Conservation (phyloP, 2,797 vertebrate genomes). For the Takifugu rubripes region DNA sequence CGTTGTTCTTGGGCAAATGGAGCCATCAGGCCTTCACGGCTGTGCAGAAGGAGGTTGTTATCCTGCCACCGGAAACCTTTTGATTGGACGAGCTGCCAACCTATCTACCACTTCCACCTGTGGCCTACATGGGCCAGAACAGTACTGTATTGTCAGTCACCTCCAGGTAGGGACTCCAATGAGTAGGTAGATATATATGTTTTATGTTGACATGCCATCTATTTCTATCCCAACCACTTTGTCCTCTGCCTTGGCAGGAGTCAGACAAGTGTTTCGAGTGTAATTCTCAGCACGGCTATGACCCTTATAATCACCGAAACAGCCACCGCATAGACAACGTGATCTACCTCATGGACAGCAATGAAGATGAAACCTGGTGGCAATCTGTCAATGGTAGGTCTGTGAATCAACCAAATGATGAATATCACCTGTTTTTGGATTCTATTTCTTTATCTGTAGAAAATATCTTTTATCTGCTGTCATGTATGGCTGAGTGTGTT, state of each 20-base stretch:
- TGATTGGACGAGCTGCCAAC: constrained; percentile 78
- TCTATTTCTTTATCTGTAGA: too few species aligned
- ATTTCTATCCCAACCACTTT: too few species aligned
- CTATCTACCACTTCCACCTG: constrained; percentile 82
- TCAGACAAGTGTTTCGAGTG: constrained; percentile 86
- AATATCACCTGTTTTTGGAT: not conserved
- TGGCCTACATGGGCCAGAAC: constrained; percentile 69
- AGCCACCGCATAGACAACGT: constrained; percentile 85
- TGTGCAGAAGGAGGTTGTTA: constrained; percentile 82
- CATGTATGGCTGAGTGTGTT: too few species aligned
- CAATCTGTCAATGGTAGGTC: constrained; percentile 84
- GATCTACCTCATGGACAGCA: constrained; percentile 73
- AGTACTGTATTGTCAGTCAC: constrained; percentile 86
- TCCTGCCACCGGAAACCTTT: constrained; percentile 84
- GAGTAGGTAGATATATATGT: too few species aligned
- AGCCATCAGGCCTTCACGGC: constrained; percentile 74
- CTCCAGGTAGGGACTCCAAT: constrained; percentile 73
- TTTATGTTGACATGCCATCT: too few species aligned
- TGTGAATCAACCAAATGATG: not conserved
- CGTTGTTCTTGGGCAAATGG: constrained; percentile 51
- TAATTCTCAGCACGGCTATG: constrained; percentile 69
- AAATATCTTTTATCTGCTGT: too few species aligned
- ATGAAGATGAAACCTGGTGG: constrained; percentile 81
- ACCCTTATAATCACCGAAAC: constrained; percentile 53
- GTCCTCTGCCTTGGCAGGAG: constrained; percentile 63